These are phyloP conservation scores for Meloidogyne floridensis DNA, from an alignment of 1,140 invertebrate genomes.

Conservation along the genomic window DNA sequence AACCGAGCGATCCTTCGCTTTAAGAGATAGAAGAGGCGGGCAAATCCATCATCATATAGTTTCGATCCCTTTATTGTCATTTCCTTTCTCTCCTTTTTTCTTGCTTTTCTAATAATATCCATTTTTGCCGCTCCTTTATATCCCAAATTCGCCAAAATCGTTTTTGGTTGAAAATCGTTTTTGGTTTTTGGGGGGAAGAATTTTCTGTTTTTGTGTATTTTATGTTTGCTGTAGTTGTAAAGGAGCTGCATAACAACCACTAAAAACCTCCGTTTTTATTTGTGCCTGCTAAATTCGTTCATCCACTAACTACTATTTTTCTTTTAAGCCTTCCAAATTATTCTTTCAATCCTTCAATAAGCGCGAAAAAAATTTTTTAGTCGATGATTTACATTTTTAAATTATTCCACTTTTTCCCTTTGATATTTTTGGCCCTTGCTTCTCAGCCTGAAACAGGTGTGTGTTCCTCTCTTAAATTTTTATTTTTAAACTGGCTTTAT, in stretches of 20 bases:
- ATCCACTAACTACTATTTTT: no score
- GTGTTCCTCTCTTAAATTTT: background rate
- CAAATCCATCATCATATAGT: background rate
- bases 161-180: background rate
- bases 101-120: background rate
- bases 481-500: background rate
- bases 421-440: background rate
- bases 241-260: background rate
- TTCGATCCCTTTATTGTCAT: background rate
- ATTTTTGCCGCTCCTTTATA: background rate
- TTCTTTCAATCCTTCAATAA: background rate
- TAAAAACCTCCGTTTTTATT: no score
- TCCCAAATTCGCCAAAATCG: background rate
- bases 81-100: background rate
- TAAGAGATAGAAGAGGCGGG: background rate
- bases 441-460: background rate
- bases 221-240: background rate
- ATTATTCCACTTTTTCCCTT: background rate
- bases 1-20: background rate
- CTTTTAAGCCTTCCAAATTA: no score
- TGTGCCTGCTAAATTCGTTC: no score
- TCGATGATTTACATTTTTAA: background rate
- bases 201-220: no score
- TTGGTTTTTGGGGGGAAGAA: background rate
- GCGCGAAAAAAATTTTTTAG: background rate